Conservation (phyloP, 1,140 invertebrate genomes). For the Aphis gossypii region DNA sequence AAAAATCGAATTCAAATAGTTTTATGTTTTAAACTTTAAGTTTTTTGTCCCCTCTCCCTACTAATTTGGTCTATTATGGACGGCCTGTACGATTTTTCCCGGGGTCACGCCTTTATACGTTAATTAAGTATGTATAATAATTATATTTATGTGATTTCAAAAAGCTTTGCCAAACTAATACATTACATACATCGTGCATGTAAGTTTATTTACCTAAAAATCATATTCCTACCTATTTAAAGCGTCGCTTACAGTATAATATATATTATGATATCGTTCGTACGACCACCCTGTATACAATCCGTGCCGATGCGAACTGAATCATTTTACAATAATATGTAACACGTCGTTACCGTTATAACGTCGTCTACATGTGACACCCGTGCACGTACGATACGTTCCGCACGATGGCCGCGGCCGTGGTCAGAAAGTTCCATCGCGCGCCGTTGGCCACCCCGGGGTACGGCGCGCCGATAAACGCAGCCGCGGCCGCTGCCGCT, state of each 20-base stretch:
- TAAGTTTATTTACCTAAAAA: not conserved
- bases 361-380: slow-evolving; percentile 70
- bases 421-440: slow-evolving; percentile 67
- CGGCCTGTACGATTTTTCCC: not conserved
- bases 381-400: slow-evolving; percentile 78
- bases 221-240: not conserved
- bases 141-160: not conserved
- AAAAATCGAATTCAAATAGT: not conserved
- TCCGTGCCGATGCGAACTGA: not conserved
- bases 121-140: not conserved
- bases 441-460: slow-evolving; percentile 65
- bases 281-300: not conserved
- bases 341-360: not conserved
- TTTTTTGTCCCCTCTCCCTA: too few species aligned
- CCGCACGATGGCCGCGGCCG: slow-evolving; percentile 75
- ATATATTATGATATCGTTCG: not conserved
- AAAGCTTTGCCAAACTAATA: not conserved
- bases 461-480: slow-evolving; percentile 63
- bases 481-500: not conserved
- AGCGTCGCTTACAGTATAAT: not conserved
- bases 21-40: too few species aligned
- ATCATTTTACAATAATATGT: not conserved
- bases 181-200: not conserved
- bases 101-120: too few species aligned
- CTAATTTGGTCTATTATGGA: too few species aligned